These are phyloP conservation scores for Micromys minutus DNA, from an alignment of 2,113 vertebrate genomes.

Conservation along the genomic window DNA sequence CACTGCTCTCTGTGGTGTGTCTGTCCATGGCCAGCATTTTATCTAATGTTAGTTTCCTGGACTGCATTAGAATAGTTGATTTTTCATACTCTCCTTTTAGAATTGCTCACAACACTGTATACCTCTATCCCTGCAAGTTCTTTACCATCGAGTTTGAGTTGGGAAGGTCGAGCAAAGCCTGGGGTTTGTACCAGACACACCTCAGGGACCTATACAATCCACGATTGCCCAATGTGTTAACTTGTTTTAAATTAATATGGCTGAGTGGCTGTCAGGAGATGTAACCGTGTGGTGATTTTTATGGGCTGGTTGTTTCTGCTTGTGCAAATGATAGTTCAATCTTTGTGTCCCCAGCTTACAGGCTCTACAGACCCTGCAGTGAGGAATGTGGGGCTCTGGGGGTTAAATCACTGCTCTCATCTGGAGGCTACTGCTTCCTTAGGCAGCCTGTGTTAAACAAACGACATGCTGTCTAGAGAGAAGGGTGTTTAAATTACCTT, in stretches of 20 bases:
- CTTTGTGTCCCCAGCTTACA: neutral
- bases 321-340: neutral
- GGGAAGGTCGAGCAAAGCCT: neutral
- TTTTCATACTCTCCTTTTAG: neutral
- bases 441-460: slow-evolving; percentile 65
- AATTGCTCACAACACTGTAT: neutral
- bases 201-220: neutral
- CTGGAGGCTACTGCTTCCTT: slow-evolving; percentile 74
- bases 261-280: neutral
- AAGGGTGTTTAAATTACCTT: slow-evolving; percentile 60
- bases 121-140: no score
- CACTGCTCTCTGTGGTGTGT: neutral
- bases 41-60: neutral
- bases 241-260: slow-evolving; percentile 19
- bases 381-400: neutral
- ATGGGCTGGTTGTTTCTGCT: neutral
- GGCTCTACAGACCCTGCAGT: neutral
- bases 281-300: accelerated
- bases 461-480: slow-evolving; percentile 64
- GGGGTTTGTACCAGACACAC: neutral
- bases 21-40: neutral
- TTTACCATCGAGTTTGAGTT: neutral
- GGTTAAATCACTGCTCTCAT: slow-evolving; percentile 24
- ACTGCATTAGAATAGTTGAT: neutral
- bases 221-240: neutral